Percentiles rank a stretch among this genome's conserved stretches.
Conservation (phyloP, 2,888 invertebrate species). For the Sphecodes monilicornis region DNA sequence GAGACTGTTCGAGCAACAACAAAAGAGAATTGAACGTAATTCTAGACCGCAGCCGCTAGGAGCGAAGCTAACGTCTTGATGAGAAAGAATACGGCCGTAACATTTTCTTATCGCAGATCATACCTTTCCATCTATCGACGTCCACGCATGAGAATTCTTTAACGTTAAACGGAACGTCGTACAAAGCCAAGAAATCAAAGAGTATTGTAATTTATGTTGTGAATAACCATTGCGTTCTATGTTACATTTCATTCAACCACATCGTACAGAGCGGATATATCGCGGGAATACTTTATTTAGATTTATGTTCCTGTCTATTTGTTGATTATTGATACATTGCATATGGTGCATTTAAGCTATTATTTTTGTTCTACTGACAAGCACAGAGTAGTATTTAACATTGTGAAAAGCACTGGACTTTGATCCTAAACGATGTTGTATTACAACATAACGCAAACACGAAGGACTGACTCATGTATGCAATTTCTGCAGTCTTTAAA, state of each 20-base stretch:
- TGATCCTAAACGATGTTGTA: not conserved
- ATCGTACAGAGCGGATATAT: not conserved
- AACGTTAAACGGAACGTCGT: not conserved
- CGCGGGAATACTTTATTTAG: not conserved
- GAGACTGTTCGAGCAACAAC: slow-evolving; percentile 79
- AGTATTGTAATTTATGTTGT: not conserved
- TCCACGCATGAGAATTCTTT: slow-evolving; percentile 24
- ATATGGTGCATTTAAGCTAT: slow-evolving; percentile 35
- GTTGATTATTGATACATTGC: slow-evolving; percentile 2
- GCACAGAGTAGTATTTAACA: slow-evolving; percentile 1
- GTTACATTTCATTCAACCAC: slow-evolving; percentile 1
- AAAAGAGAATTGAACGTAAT: slow-evolving; percentile 77
- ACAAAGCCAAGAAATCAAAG: slow-evolving; percentile 23
- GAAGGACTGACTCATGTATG: slow-evolving; percentile 6
- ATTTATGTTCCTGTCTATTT: not conserved
- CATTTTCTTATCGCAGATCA: slow-evolving; percentile 23
- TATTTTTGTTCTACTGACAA: not conserved
- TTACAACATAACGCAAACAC: slow-evolving; percentile 10
- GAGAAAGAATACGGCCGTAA: slow-evolving; percentile 29
- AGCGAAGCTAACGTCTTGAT: slow-evolving; percentile 81
- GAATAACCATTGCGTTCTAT: slow-evolving; percentile 10
- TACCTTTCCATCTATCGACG: slow-evolving; percentile 27
- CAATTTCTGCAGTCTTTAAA: not conserved
- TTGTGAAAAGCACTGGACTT: not conserved
- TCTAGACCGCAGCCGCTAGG: slow-evolving; percentile 78